Conservation (phyloP, 1,140 invertebrate genomes). For the Apis florea region DNA sequence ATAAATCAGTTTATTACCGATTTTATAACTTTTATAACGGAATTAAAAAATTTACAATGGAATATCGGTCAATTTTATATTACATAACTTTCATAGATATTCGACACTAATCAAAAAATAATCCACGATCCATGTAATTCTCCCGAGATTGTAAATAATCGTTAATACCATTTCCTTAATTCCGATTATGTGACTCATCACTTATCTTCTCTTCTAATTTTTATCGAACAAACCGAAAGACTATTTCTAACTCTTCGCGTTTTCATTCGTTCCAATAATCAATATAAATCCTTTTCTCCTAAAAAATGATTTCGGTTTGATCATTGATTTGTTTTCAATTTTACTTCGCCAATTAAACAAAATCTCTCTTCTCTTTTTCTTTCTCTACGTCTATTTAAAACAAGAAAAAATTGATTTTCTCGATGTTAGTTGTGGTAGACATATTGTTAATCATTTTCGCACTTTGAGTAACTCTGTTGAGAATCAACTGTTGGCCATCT, state of each 20-base stretch:
- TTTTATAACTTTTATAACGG: neutral
- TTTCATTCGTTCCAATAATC: too few relatives aligned
- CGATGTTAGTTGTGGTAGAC: too few relatives aligned
- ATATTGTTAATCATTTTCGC: neutral
- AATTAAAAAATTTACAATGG: neutral
- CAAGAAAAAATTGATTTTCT: too few relatives aligned
- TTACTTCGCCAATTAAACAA: too few relatives aligned
- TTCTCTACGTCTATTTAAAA: too few relatives aligned
- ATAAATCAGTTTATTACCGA: neutral
- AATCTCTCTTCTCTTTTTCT: too few relatives aligned
- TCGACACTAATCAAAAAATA: neutral
- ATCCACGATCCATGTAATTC: neutral
- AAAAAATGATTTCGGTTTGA: too few relatives aligned
- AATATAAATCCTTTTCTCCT: too few relatives aligned
- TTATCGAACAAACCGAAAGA: too few relatives aligned
- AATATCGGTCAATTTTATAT: neutral
- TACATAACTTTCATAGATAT: neutral
- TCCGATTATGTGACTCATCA: neutral
- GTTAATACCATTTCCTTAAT: neutral
- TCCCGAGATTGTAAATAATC: neutral
- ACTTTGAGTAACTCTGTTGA: neutral
- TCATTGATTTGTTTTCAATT: too few relatives aligned
- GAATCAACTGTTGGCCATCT: slow-evolving; percentile 3
- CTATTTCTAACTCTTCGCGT: too few relatives aligned
- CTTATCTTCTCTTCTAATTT: neutral